Conservation (phyloP, 2,113 vertebrate genomes). For the Pachypanchax playfairii region DNA sequence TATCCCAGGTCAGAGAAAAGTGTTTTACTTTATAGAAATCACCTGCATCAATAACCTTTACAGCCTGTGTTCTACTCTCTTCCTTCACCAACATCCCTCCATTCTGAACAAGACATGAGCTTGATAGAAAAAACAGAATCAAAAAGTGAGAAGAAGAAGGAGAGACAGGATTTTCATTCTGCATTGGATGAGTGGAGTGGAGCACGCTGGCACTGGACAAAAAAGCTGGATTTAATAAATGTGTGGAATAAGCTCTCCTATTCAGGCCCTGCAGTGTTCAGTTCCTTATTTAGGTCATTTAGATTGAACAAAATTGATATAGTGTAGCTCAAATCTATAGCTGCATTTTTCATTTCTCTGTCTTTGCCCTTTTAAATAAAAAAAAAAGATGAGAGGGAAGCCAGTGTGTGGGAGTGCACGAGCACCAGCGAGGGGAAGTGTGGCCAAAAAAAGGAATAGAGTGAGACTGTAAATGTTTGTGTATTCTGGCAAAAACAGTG, state of each 20-base stretch:
- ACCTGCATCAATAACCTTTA: no score
- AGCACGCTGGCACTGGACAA: slow-evolving; percentile 80
- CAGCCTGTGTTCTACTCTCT: no score
- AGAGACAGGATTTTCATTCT: slow-evolving; percentile 78
- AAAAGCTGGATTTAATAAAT: slow-evolving; percentile 83
- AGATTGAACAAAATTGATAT: slow-evolving; percentile 77
- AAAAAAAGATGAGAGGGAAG: slow-evolving; percentile 62
- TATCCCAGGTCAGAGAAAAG: no score
- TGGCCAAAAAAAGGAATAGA: slow-evolving; percentile 11
- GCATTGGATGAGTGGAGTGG: slow-evolving; percentile 75
- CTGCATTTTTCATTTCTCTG: slow-evolving; percentile 22
- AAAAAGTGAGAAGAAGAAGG: slow-evolving; percentile 22
- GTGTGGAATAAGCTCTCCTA: slow-evolving; percentile 78
- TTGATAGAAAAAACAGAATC: slow-evolving; percentile 47
- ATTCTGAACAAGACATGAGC: slow-evolving; percentile 47
- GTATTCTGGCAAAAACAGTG: slow-evolving; percentile 36
- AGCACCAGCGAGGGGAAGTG: slow-evolving; percentile 43
- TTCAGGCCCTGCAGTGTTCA: slow-evolving; percentile 74
- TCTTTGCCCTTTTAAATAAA: slow-evolving; percentile 66
- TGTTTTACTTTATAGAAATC: no score
- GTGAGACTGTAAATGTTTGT: slow-evolving; percentile 41
- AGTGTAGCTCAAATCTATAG: slow-evolving; percentile 76
- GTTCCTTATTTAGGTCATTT: slow-evolving; percentile 82
- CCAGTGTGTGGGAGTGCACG: slow-evolving; percentile 56
- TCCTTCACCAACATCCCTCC: slow-evolving; percentile 20